Conservation (phyloP, 1,140 invertebrate genomes). For the Heliconius eleuchia region DNA sequence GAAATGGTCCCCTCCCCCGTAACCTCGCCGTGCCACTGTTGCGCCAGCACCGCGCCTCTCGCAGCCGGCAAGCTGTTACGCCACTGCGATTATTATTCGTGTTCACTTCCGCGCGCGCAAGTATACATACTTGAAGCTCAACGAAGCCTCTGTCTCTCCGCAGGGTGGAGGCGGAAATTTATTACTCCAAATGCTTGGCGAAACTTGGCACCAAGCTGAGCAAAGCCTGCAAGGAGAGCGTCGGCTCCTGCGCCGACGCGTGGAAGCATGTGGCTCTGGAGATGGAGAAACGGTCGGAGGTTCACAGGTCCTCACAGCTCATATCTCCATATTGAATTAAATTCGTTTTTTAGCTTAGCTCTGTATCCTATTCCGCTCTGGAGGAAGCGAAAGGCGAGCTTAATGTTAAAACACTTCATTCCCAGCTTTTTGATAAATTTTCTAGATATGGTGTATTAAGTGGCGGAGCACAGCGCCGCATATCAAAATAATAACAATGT, state of each 20-base stretch:
- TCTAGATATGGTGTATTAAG: neutral
- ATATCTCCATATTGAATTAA: neutral
- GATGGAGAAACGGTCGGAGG: constrained; percentile 94
- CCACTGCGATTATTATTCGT: constrained; percentile 4
- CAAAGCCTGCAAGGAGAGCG: constrained; percentile 89
- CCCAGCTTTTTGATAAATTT: neutral
- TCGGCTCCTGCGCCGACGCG: constrained; percentile 92
- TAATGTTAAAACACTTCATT: neutral
- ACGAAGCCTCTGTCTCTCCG: neutral
- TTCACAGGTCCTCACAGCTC: constrained; percentile 84
- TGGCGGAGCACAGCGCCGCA: too few relatives aligned
- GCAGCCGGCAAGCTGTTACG: constrained; percentile 14
- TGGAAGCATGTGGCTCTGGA: constrained; percentile 95
- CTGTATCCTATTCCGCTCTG: too few relatives aligned
- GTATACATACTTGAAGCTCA: neutral
- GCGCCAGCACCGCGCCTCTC: constrained; percentile 8
- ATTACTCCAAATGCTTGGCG: constrained; percentile 93
- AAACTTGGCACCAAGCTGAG: constrained; percentile 93
- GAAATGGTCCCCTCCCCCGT: too few relatives aligned
- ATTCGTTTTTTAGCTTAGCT: too few relatives aligned
- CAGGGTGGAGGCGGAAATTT: constrained; percentile 93
- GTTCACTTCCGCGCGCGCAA: neutral
- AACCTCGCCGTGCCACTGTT: too few relatives aligned
- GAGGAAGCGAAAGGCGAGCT: too few relatives aligned
- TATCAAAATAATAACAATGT: too few relatives aligned